Percentiles rank a stretch among this genome's conserved stretches.
Conservation (phyloP, 2,797 vertebrate species). For the Fistularia commersonii region DNA sequence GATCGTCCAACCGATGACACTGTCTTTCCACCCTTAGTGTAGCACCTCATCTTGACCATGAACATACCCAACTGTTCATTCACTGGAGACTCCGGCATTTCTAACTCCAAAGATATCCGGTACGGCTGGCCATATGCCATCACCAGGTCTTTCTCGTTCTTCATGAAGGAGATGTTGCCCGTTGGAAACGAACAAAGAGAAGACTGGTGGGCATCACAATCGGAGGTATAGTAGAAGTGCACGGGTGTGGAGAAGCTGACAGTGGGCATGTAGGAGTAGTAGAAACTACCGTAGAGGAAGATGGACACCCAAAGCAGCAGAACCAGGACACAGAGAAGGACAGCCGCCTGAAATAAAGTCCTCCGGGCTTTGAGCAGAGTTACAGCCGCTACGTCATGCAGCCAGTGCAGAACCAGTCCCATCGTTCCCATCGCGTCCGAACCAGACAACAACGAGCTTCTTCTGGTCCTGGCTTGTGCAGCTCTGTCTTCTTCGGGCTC, state of each 20-base stretch:
- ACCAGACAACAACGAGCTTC: slow-evolving; percentile 7
- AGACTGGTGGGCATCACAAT: slow-evolving; percentile 70
- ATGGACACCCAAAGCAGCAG: slow-evolving; percentile 89
- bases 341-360: slow-evolving; percentile 81
- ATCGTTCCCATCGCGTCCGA: slow-evolving; percentile 58
- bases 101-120: slow-evolving; percentile 82
- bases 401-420: slow-evolving; percentile 78
- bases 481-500: slow-evolving; percentile 16
- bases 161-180: slow-evolving; percentile 87
- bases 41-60: slow-evolving; percentile 84
- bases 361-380: slow-evolving; percentile 80
- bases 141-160: slow-evolving; percentile 82
- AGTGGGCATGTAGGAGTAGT: slow-evolving; percentile 92
- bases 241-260: slow-evolving; percentile 88
- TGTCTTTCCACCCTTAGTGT: slow-evolving; percentile 73
- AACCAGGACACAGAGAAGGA: slow-evolving; percentile 78
- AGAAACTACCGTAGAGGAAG: slow-evolving; percentile 93
- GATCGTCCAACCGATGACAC: slow-evolving; percentile 80
- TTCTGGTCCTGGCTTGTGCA: slow-evolving; percentile 13
- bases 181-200: slow-evolving; percentile 85
- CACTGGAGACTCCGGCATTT: slow-evolving; percentile 87
- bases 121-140: slow-evolving; percentile 87
- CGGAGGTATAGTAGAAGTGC: slow-evolving; percentile 83
- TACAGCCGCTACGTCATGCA: slow-evolving; percentile 80
- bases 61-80: slow-evolving; percentile 92